Percentiles rank a stretch among this genome's conserved stretches.
phyloP scores from a whole-genome alignment of 2,797 vertebrate species.

The Gambusia yucatana region DNA sequence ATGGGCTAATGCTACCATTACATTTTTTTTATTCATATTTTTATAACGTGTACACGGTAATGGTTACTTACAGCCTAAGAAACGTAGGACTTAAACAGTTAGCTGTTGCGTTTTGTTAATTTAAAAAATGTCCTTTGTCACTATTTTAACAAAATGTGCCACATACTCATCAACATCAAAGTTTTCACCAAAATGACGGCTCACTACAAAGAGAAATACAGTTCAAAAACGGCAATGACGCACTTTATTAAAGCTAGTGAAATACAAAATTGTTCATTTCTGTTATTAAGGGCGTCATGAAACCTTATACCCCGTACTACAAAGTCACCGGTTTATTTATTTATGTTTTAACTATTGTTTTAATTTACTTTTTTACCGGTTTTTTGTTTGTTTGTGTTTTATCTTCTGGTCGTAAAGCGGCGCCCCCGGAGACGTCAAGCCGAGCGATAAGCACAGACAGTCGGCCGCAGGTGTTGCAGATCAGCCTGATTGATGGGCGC shows the following conservation, averaged over 20 bases:
- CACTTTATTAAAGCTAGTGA: neutral
- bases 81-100: neutral
- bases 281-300: neutral
- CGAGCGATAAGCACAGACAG: slow-evolving; percentile 48
- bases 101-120: neutral
- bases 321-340: neutral
- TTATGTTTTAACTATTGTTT: neutral
- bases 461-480: slow-evolving; percentile 50
- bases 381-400: neutral
- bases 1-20: neutral
- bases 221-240: neutral
- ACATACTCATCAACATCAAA: neutral
- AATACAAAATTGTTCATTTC: neutral
- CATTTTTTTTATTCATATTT: neutral
- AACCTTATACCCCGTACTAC: neutral
- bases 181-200: neutral
- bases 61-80: neutral
- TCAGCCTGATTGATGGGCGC: slow-evolving; percentile 19
- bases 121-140: neutral
- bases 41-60: neutral
- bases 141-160: neutral
- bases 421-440: slow-evolving; percentile 37
- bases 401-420: slow-evolving; percentile 47
- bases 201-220: neutral
- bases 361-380: neutral